Evolutionary conservation across 2,888 invertebrate species (phyloP).

Genomic region (Hermaeophaga mercurialis): DNA sequence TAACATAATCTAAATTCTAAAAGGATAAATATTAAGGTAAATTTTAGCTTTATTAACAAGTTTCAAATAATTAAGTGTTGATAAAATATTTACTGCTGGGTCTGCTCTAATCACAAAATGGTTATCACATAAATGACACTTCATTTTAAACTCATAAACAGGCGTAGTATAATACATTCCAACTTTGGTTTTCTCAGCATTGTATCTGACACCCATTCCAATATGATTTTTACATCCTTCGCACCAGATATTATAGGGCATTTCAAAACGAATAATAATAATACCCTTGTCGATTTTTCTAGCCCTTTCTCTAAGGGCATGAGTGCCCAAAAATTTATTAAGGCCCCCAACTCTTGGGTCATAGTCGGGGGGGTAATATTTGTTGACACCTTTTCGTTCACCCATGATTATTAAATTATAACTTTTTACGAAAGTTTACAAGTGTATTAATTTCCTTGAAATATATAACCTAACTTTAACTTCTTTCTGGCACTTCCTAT

Average conservation of each 20-base stretch:
- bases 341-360: conserved; percentile 93
- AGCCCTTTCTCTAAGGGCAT: conserved; percentile 94
- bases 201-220: conserved; percentile 99
- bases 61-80: too few species aligned
- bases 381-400: conserved; percentile 96
- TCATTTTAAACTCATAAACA: conserved; percentile 98
- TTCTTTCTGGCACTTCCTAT: too few species aligned
- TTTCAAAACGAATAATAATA: conserved; percentile 95
- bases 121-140: conserved; percentile 97
- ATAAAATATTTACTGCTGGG: conserved; percentile 75
- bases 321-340: conserved; percentile 92
- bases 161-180: conserved; percentile 99
- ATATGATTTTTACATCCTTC: conserved; percentile 98
- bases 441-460: too few species aligned
- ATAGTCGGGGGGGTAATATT: conserved; percentile 99
- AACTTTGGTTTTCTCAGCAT: conserved; percentile 88
- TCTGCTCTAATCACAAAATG: conserved; percentile 98
- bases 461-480: too few species aligned
- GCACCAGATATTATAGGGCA: conserved; percentile 99
- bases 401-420: conserved; percentile 68
- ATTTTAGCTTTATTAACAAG: too few species aligned
- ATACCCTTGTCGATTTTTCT: conserved; percentile 95
- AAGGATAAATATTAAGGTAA: neutral
- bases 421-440: too few species aligned
- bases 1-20: conserved; percentile 94